Evolutionary conservation across 2,888 invertebrate genomes (phyloP).

Genomic region (Stramonita haemastoma): DNA sequence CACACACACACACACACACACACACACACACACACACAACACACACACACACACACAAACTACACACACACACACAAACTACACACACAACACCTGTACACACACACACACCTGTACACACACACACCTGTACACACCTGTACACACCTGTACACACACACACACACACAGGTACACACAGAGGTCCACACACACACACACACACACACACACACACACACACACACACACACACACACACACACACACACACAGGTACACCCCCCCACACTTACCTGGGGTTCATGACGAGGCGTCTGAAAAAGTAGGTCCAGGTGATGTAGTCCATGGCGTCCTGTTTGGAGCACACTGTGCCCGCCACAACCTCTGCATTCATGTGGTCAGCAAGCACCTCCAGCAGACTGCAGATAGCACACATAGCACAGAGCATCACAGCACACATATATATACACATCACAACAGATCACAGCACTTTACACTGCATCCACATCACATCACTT

Average conservation of each 20-base stretch:
- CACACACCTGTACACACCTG: neutral
- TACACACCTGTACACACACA: constrained; percentile 4
- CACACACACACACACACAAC: neutral
- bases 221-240: neutral
- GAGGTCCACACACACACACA: neutral
- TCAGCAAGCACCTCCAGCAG: constrained; percentile 93
- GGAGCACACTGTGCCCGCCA: constrained; percentile 94
- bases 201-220: neutral
- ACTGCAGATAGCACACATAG: constrained; percentile 78
- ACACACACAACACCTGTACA: neutral
- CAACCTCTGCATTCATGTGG: constrained; percentile 95
- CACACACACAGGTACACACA: neutral
- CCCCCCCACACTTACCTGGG: constrained; percentile 80
- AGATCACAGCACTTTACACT: no score
- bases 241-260: neutral
- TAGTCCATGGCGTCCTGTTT: constrained; percentile 97
- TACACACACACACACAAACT: neutral
- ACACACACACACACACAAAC: neutral
- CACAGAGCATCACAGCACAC: no score
- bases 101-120: neutral
- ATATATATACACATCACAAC: no score
- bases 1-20: neutral
- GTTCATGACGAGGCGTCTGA: constrained; percentile 92
- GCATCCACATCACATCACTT: no score
- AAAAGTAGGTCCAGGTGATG: constrained; percentile 99